Conservation (phyloP, 92 coral and sea anemone genomes). For the Palythoa caribaeorum region DNA sequence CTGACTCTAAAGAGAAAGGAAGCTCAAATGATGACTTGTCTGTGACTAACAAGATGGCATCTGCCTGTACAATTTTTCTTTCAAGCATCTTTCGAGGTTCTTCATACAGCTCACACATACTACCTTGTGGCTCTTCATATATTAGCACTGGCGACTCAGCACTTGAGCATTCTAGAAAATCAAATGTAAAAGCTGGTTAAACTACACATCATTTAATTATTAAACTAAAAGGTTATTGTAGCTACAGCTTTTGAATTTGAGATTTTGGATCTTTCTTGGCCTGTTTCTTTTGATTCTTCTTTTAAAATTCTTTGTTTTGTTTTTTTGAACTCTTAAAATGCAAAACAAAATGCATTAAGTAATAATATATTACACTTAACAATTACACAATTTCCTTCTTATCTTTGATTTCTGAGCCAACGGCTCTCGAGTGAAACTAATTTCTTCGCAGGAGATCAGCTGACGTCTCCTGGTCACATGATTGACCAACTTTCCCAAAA, state of each 20-base stretch:
- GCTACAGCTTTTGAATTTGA: not conserved
- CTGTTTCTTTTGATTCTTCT: not conserved
- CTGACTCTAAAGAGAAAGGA: slow-evolving; percentile 82
- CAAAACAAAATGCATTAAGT: not conserved
- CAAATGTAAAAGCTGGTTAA: no score
- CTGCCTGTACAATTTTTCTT: slow-evolving; percentile 89
- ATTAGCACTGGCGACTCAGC: slow-evolving; percentile 65
- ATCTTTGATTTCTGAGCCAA: not conserved
- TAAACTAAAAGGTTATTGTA: not conserved
- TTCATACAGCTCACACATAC: slow-evolving; percentile 74
- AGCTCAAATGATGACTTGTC: slow-evolving; percentile 87
- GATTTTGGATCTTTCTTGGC: not conserved
- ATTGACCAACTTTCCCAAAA: not conserved
- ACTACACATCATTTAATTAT: no score
- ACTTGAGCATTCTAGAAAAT: slow-evolving; percentile 69
- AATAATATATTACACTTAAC: no score
- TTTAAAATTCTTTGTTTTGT: not conserved
- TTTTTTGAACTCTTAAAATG: not conserved
- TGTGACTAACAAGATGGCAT: slow-evolving; percentile 91
- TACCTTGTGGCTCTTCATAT: slow-evolving; percentile 85
- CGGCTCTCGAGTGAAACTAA: not conserved
- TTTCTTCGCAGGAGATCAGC: slow-evolving; percentile 33
- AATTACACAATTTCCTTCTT: not conserved
- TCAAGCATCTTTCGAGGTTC: slow-evolving; percentile 88
- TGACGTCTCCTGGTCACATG: not conserved